phyloP scores from a whole-genome alignment of 2,113 vertebrate genomes.

The Trochalopteron elliotii region DNA sequence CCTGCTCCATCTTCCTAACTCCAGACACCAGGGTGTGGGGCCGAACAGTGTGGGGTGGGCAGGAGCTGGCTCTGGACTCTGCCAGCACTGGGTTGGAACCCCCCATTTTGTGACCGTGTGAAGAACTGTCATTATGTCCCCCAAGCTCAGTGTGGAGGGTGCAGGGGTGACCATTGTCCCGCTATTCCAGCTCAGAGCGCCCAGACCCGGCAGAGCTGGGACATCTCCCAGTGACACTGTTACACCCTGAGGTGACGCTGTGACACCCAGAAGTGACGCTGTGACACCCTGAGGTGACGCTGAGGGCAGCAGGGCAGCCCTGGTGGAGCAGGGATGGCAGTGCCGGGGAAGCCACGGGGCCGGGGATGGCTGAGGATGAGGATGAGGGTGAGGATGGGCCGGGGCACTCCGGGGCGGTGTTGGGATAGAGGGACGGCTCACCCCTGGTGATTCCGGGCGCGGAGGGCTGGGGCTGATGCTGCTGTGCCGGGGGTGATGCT shows the following conservation, averaged over 20 bases:
- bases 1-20: background rate
- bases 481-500: background rate
- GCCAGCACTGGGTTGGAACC: rapidly evolving
- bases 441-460: rapidly evolving
- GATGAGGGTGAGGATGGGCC: background rate
- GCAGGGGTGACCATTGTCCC: rapidly evolving
- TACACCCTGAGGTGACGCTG: background rate
- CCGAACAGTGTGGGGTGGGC: rapidly evolving
- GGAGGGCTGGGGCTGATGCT: background rate
- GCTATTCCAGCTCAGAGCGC: background rate
- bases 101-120: rapidly evolving
- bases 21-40: rapidly evolving
- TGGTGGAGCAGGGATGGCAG: rapidly evolving
- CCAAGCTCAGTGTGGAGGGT: rapidly evolving
- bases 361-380: background rate
- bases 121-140: background rate
- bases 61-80: rapidly evolving
- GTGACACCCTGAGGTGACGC: background rate
- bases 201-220: background rate
- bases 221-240: background rate
- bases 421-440: background rate
- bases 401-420: background rate
- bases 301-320: background rate
- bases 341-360: too few species aligned
- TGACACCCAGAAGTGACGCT: background rate